Conservation (phyloP, 2,113 vertebrate genomes). For the Dromaius novaehollandiae region DNA sequence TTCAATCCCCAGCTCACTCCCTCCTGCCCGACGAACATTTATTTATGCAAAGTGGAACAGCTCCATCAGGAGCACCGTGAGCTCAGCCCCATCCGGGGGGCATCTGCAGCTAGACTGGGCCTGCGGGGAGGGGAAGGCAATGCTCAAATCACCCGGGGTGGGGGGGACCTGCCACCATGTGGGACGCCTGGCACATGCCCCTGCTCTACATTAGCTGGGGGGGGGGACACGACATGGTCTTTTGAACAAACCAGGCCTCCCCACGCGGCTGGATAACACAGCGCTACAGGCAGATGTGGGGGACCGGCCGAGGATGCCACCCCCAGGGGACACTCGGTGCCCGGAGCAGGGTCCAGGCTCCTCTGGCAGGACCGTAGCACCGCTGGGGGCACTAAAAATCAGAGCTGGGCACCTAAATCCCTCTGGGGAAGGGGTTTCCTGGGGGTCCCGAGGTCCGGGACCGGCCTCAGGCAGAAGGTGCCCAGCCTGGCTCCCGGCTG, state of each 20-base stretch:
- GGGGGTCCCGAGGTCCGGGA: neutral
- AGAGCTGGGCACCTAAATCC: accelerated
- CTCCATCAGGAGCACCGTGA: neutral
- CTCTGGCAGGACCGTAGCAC: accelerated
- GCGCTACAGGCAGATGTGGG: too few relatives aligned
- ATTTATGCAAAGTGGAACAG: slow-evolving; percentile 54
- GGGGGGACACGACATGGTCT: too few relatives aligned
- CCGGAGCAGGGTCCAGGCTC: accelerated
- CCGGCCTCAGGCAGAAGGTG: neutral
- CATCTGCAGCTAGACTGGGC: neutral
- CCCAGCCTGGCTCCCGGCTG: too few relatives aligned
- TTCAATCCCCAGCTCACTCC: accelerated
- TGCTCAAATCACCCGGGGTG: accelerated
- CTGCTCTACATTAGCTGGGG: neutral
- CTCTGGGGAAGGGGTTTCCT: accelerated
- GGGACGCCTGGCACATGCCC: neutral
- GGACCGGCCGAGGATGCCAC: neutral
- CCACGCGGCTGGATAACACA: accelerated
- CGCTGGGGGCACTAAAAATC: neutral
- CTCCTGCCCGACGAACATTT: neutral
- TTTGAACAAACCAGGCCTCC: neutral
- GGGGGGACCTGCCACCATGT: accelerated
- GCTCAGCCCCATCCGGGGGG: neutral
- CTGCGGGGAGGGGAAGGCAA: neutral
- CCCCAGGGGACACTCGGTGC: too few relatives aligned